Base-by-base conservation (phyloP, 1,140 invertebrate genomes). In the Sycobia sp. region DNA sequence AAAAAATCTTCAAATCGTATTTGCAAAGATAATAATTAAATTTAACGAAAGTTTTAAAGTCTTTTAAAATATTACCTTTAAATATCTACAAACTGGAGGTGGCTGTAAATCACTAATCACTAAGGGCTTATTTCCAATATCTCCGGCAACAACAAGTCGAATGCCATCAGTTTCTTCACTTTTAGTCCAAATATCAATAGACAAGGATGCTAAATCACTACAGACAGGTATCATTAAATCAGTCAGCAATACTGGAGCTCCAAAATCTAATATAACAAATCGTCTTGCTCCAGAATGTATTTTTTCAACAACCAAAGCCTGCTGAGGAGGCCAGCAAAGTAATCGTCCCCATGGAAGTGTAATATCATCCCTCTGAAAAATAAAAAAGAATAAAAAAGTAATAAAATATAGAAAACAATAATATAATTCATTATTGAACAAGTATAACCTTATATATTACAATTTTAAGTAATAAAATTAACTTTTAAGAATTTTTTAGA, bases 221-320 rank as follows among this genome's bases (percentile, higher is more conserved):
- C 93, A 96, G 0, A 90, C 86, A 13, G 95, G 94, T 67, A 97
- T 91, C 67, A 94, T 85, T 62, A 97, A 80, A 77, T 97, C 95
- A 1, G 94, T 97, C 5, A 97, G 84, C 1, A 94, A 78, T 44
- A 96, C 83, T 2, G 91, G 88, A 64, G 90, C 87, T 20, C 94
- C 93, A 80, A 97, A 95, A 81, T 97, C 94, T 13, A 97, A 81
- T 10, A 94, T 91, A 44, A 96, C 92, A 82, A 93, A 96, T 62
- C 94, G 84, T 14, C 90, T 80, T 38, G 92, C 93, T 68, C 90
- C 93, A 20, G 92, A 94, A 80, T 95, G 92, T 91, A 96, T 95
- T 65, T 93, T 84, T 75, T 97, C 94, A 43, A 97, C 92, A n/a
- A 96, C 89, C 49, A 96, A 86, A 67, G 91, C 91, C 71, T 93